These are phyloP conservation scores for Cydia strobilella DNA, from an alignment of 1,140 invertebrate species.

Conservation along the genomic window DNA sequence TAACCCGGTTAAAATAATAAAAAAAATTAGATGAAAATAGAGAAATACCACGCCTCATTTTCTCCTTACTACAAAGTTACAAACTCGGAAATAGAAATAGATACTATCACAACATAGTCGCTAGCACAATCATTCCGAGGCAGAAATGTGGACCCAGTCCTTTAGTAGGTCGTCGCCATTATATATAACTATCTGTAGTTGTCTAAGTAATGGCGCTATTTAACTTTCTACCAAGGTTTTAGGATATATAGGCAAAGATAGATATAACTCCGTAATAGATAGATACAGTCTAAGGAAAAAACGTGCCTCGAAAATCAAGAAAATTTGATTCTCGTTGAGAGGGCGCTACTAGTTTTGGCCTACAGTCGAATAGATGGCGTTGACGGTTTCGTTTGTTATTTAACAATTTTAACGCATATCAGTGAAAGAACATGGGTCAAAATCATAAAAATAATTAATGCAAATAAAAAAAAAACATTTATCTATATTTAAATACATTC, in stretches of 20 bases:
- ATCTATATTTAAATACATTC: no score
- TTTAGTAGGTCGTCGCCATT: conserved; percentile 10
- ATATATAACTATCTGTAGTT: conserved; percentile 2
- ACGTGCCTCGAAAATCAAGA: no score
- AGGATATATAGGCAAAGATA: conserved; percentile 3
- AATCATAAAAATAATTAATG: no score
- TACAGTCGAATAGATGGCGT: no score
- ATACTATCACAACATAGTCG: background rate
- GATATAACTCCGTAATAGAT: no score
- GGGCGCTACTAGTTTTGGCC: no score
- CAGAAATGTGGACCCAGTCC: conserved; percentile 27
- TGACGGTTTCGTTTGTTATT: no score
- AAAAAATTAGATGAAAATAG: background rate
- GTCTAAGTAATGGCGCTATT: conserved; percentile 15
- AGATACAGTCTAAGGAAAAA: no score
- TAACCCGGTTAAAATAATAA: background rate
- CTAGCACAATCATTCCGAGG: background rate
- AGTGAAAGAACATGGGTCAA: no score
- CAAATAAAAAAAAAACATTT: no score
- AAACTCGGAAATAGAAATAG: background rate
- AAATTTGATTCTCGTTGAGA: no score
- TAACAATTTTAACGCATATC: no score
- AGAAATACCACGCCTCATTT: background rate
- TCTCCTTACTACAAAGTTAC: background rate
- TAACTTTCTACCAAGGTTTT: conserved; percentile 19